These are phyloP conservation scores for Chloropsis hardwickii DNA, from an alignment of 2,113 vertebrate genomes.

Conservation along the genomic window DNA sequence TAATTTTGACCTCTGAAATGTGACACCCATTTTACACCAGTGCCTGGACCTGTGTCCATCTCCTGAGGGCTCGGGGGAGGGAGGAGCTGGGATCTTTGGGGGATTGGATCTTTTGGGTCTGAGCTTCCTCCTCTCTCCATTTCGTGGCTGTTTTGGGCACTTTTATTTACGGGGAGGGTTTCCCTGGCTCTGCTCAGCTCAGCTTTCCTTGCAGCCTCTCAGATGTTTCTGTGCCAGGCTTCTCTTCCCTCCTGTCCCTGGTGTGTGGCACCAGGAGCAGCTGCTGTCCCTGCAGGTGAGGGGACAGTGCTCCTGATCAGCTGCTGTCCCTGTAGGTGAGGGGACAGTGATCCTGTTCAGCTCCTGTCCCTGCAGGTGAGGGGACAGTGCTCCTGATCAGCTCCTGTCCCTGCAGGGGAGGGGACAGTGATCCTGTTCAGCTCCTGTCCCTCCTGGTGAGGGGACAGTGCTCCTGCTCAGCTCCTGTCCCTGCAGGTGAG, in stretches of 20 bases:
- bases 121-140: not conserved
- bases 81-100: not conserved
- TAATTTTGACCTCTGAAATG: not conserved
- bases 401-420: too few species aligned
- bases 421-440: too few species aligned
- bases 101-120: not conserved
- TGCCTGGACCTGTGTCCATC: not conserved
- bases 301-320: not conserved
- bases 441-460: too few species aligned
- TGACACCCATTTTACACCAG: not conserved
- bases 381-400: too few species aligned
- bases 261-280: not conserved
- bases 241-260: not conserved
- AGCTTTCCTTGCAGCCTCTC: not conserved
- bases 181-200: not conserved
- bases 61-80: not conserved
- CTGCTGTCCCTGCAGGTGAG: not conserved
- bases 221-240: not conserved
- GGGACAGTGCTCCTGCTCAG: too few species aligned
- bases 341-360: too few species aligned
- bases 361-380: too few species aligned
- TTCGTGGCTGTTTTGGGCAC: not conserved
- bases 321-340: too few species aligned
- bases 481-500: too few species aligned
- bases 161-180: not conserved